Conservation (phyloP, 2,888 invertebrate genomes). For the Agrochola litura region DNA sequence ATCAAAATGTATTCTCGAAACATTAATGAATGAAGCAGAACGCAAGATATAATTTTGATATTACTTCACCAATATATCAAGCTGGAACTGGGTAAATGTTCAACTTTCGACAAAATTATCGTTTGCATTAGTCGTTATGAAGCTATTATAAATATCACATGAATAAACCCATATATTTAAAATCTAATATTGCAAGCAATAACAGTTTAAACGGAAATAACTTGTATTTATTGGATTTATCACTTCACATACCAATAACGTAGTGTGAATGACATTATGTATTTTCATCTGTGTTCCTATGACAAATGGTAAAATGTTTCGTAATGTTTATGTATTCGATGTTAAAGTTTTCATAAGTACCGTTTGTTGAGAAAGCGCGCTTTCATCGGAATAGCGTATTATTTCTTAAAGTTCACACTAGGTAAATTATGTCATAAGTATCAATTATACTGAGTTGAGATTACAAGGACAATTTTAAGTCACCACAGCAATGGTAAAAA, state of each 20-base stretch:
- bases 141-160: conserved; percentile 68
- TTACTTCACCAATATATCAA: conserved; percentile 53
- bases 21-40: conserved; percentile 39
- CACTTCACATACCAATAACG: conserved; percentile 55
- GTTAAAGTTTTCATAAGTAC: conserved; percentile 23
- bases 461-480: not conserved
- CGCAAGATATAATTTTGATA: conserved; percentile 46
- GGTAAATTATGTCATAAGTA: not conserved
- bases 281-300: conserved; percentile 44
- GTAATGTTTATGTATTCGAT: conserved; percentile 22
- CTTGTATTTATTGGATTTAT: conserved; percentile 63
- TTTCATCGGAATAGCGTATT: conserved; percentile 3
- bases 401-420: not conserved
- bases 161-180: conserved; percentile 63
- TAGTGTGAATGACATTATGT: conserved; percentile 54
- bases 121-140: conserved; percentile 65
- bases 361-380: conserved; percentile 4
- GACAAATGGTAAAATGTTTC: conserved; percentile 45
- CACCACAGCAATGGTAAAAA: not conserved
- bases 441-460: not conserved
- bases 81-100: conserved; percentile 60
- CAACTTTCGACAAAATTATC: conserved; percentile 65
- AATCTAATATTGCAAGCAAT: conserved; percentile 66
- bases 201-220: conserved; percentile 65
- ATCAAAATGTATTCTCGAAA: conserved; percentile 38